These are phyloP conservation scores for Epizoanthus ramosus DNA, from an alignment of 92 coral and sea anemone species.

Conservation along the genomic window DNA sequence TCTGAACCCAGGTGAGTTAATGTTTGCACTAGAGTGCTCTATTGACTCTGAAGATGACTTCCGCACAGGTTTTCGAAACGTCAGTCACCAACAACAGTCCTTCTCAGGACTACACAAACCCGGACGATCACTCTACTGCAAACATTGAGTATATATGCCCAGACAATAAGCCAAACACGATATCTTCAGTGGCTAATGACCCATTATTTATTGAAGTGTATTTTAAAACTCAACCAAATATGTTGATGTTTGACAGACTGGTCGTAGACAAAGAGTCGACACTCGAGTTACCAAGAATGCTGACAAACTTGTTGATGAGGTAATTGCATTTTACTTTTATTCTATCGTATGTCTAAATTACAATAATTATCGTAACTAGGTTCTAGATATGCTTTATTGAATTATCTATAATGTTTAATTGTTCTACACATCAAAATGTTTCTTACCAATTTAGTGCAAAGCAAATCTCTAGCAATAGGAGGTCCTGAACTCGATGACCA, in stretches of 20 bases:
- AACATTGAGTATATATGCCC: background rate
- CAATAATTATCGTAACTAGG: background rate
- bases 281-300: constrained; percentile 76
- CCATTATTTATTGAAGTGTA: background rate
- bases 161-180: background rate
- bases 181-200: background rate
- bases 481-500: no score
- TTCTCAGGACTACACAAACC: no score
- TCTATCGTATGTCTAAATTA: background rate
- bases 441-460: no score
- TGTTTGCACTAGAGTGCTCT: no score
- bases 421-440: no score
- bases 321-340: constrained; percentile 1
- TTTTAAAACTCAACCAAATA: background rate
- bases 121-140: no score
- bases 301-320: constrained; percentile 69
- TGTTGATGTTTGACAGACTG: constrained; percentile 23
- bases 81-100: no score
- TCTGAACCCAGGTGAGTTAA: no score
- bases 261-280: constrained; percentile 47
- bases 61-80: no score
- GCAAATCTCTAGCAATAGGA: no score
- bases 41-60: no score
- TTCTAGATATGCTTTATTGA: background rate
- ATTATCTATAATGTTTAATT: background rate